Conservation (phyloP, 2,113 vertebrate genomes). For the Prolemur simus region DNA sequence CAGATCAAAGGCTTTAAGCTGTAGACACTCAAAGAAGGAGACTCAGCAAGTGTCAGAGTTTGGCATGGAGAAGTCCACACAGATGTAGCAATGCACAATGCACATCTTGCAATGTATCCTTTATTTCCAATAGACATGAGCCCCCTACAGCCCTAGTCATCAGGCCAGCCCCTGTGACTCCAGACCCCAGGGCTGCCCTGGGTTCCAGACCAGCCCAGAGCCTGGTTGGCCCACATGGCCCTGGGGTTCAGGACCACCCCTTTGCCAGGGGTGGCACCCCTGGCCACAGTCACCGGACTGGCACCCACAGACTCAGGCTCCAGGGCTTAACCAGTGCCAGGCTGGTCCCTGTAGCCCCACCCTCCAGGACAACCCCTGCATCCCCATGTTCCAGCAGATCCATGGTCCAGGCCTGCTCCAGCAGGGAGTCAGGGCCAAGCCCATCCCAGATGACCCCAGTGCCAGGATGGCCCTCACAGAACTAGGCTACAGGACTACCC, state of each 20-base stretch:
- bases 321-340: background rate
- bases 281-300: background rate
- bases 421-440: background rate
- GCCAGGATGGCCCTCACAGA: too few relatives aligned
- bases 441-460: background rate
- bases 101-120: background rate
- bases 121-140: background rate
- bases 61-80: background rate
- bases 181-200: background rate
- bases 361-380: background rate
- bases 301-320: background rate
- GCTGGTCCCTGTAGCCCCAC: background rate
- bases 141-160: background rate
- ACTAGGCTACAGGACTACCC: background rate
- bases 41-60: background rate
- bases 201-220: background rate
- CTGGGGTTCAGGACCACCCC: background rate
- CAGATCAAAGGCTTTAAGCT: background rate
- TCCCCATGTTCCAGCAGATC: background rate
- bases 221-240: background rate
- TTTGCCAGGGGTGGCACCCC: background rate
- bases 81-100: background rate
- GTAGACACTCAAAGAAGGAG: background rate
- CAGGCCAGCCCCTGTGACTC: background rate
- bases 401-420: background rate